phyloP scores from a whole-genome alignment of 2,888 invertebrate genomes.

The Gari tellinella region DNA sequence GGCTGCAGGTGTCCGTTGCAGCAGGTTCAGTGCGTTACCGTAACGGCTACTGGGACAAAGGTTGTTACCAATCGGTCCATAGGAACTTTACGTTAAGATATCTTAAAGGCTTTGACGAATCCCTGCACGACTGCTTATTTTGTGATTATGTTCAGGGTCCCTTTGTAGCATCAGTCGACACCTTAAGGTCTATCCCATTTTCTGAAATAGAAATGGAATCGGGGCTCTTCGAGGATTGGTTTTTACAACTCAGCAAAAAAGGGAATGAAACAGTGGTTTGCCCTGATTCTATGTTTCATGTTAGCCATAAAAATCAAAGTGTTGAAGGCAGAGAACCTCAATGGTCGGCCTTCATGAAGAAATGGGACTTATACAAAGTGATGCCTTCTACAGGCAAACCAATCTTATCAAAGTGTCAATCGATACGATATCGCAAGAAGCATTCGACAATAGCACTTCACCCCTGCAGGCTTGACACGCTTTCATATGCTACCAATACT shows the following conservation, averaged over 20 bases:
- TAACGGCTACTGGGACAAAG: no score
- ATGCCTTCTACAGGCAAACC: slow-evolving; percentile 68
- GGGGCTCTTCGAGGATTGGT: slow-evolving; percentile 77
- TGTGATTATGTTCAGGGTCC: slow-evolving; percentile 80
- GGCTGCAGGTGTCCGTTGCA: slow-evolving; percentile 65
- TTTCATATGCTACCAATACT: slow-evolving; percentile 63
- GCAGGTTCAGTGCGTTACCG: no score
- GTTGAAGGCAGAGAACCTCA: no score
- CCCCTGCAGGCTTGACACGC: slow-evolving; percentile 73
- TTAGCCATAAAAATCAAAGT: slow-evolving; percentile 4
- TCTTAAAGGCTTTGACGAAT: slow-evolving; percentile 76
- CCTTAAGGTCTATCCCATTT: slow-evolving; percentile 58
- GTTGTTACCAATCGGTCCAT: no score
- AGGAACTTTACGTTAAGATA: slow-evolving; percentile 75
- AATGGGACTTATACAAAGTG: no score
- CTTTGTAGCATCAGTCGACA: slow-evolving; percentile 68
- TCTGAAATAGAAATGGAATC: slow-evolving; percentile 50
- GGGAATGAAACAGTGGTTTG: slow-evolving; percentile 68
- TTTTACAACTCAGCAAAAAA: slow-evolving; percentile 64
- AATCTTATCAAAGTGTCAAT: slow-evolving; percentile 58
- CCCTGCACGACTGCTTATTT: slow-evolving; percentile 76
- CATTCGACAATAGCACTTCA: slow-evolving; percentile 61
- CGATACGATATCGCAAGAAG: background rate
- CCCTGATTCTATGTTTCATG: slow-evolving; percentile 81
- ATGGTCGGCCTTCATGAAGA: slow-evolving; percentile 38